Evolutionary conservation across 2,113 vertebrate genomes (phyloP), one percentile per base, ranked within the genome.

Genomic region (Macrotis lagotis): DNA sequence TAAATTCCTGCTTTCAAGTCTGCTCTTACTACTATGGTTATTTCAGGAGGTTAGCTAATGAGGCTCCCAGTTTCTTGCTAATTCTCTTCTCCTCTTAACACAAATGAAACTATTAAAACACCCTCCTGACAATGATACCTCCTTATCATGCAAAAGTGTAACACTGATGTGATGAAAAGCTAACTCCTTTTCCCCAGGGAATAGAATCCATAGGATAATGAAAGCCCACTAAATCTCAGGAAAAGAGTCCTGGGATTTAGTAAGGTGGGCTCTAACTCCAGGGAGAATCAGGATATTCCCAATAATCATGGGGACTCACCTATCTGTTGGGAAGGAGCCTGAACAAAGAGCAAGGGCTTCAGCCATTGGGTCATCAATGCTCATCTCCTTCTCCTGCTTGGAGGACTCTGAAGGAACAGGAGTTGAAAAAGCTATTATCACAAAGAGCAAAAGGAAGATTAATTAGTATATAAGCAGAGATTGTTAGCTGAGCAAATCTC

Each of bases 241-340:
- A 95, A 95, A 6, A 3, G 26, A 44, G 92, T 48, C 5, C 55
- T 92, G 95, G 14, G n/a, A 94, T 59, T 96, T 93, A 48, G 91
- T 48, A n/a, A 89, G 88, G 37, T 9, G 9, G 31, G 59, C n/a
- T n/a, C 59, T 74, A 83, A 44, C 0, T 22, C n/a, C 66, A 83
- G 24, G n/a, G n/a, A 95, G 89, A 19, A 59, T 2, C 0, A 8
- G 66, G 44, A 16, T 48, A 91, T 95, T 95, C 51, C 55, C 25
- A 49, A 48, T 51, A 89, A 89, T 88, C 88, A 50, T 8, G 6
- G 92, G 24, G 8, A 91, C 98, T 98, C 89, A 99, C 99, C 99
- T 98, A 97, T 98, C 98, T 90, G 98, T 98, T 52, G 98, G 98
- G 95, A 99, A 99, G 59, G 98, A 98, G 89, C 98, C 98, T n/a